Evolutionary conservation across 2,113 vertebrate genomes (phyloP).

Genomic region (Proteles cristata): DNA sequence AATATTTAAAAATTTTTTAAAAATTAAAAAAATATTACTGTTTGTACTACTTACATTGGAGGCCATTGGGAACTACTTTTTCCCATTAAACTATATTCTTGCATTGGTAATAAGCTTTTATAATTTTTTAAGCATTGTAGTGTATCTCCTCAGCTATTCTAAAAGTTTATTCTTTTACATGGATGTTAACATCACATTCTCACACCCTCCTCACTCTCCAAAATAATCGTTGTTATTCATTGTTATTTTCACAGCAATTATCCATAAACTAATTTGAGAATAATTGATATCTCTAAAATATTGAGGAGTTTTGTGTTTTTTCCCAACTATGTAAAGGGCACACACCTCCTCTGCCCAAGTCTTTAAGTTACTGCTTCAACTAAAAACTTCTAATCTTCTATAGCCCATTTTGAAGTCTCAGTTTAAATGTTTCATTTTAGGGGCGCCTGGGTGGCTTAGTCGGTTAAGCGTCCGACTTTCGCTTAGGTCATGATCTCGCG

Average conservation of each 20-base stretch:
- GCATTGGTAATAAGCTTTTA: neutral
- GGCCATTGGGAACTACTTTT: neutral
- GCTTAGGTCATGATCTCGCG: no score
- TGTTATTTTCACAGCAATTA: neutral
- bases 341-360: neutral
- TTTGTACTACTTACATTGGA: neutral
- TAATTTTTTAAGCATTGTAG: neutral
- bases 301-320: neutral
- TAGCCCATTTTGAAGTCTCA: neutral
- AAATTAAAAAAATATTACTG: neutral
- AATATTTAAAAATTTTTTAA: no score
- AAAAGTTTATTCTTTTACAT: neutral
- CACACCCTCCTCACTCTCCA: neutral
- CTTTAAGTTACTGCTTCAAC: neutral
- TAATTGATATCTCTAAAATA: neutral
- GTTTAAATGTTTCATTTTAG: neutral
- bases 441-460: no score
- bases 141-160: neutral
- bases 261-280: neutral
- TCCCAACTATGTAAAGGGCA: neutral
- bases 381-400: neutral
- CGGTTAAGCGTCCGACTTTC: no score
- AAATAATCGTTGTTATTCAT: neutral
- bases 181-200: neutral
- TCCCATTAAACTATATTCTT: neutral